phyloP scores from a whole-genome alignment of 2,888 invertebrate genomes.

The Noctua janthina region DNA sequence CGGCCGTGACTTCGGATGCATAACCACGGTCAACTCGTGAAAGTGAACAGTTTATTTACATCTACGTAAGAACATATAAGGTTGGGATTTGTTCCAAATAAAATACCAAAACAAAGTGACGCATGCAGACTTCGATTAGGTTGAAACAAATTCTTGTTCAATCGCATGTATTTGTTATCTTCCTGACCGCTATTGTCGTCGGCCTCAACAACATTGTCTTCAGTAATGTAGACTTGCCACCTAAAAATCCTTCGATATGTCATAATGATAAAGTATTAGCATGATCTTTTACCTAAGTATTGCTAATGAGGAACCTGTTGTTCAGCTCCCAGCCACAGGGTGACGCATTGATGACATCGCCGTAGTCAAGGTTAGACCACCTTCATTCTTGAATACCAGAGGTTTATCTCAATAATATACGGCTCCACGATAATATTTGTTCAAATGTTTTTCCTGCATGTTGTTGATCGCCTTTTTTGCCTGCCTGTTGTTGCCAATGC shows the following conservation, averaged over 20 bases:
- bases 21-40: slow-evolving; percentile 21
- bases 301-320: slow-evolving; percentile 48
- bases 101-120: background rate
- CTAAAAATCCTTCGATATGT: slow-evolving; percentile 24
- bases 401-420: slow-evolving; percentile 35
- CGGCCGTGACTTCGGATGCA: slow-evolving; percentile 12
- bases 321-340: slow-evolving; percentile 24
- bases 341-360: slow-evolving; percentile 55
- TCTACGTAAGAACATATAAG: background rate
- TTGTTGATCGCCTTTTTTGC: slow-evolving; percentile 35
- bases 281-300: slow-evolving; percentile 38
- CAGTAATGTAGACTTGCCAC: slow-evolving; percentile 1
- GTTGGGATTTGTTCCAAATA: background rate
- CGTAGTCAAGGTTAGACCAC: slow-evolving; percentile 38
- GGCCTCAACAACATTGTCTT: background rate
- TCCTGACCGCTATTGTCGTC: background rate
- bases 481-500: background rate
- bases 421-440: slow-evolving; percentile 26
- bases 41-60: slow-evolving; percentile 19
- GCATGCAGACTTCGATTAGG: background rate
- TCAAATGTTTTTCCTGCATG: slow-evolving; percentile 43
- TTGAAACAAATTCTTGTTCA: background rate
- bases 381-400: slow-evolving; percentile 36
- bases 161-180: background rate
- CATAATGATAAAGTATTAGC: slow-evolving; percentile 35